These are phyloP conservation scores for Mus musculus DNA, from an alignment of 2,113 vertebrate genomes.

Conservation along the genomic window GRCm39 chr9:117453501-117454000, in stretches of 20 bases:
- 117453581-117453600: no score
- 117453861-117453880: conserved; percentile 47
- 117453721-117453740: background rate
- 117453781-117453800: conserved; percentile 73
- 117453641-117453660: background rate
- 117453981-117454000: background rate
- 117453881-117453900: background rate
- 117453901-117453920: conserved; percentile 55
- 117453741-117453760: background rate
- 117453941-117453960: background rate
- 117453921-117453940: background rate
- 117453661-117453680: no score
- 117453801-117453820: background rate
- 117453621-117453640: background rate
- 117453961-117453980: conserved; percentile 1
- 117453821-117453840: conserved; percentile 53
- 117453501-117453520: background rate
- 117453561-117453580: background rate
- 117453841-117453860: conserved; percentile 45
- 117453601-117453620: background rate
- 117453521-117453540: no score
- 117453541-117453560: background rate
- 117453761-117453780: conserved; percentile 73
- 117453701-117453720: conserved; percentile 61
- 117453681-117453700: background rate